Evolutionary conservation across 2,113 vertebrate species (phyloP), one percentile per base, ranked within the genome.

Genomic region (Gnathonemus longibarbis): DNA sequence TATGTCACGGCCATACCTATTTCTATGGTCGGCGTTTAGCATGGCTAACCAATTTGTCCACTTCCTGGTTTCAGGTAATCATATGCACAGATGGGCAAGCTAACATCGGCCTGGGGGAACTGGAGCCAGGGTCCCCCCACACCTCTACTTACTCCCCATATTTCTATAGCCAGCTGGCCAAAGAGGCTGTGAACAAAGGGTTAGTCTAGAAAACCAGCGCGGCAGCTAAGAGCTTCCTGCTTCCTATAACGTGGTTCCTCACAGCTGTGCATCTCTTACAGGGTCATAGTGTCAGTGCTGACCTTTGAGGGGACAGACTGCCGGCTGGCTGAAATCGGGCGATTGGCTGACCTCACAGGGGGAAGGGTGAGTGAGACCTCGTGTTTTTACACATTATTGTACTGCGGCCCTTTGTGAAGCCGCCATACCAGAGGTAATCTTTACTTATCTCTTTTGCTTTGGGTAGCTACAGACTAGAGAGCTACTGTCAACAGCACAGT

Each of bases 81-180:
- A 91, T 97, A 91, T 96, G 96, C 27, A 96, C 96, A 2, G 96
- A 97, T 3, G 96, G 96, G 58, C 92, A 50, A 85, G 96, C 96
- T 42, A 97, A 97, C 92, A 95, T 95, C 0, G 96, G 96, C 39
- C 91, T 97, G 6, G 96, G 96, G 0, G 93, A 95, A 56, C 88
- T 96, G 90, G 95, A 96, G 42, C 88, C 93, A 31, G 88, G 88
- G 5, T 53, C 89, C 89, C 19, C 89, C n/a, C 58, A 88, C 31
- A 50, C 90, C 7, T 90, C 91, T 1, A 3, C 84, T 17, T 85
- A 86, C 0, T 92, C 92, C 1, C 77, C 91, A 1, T 93, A 95
- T 89, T 97, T 96, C 92, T 97, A 96, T 90, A 95, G 45, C 53
- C 90, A 93, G 27, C 91, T 97, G 90, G 93, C 94, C 84, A 91